Base-by-base conservation (phyloP, 2,113 vertebrate species). In the Psophia crepitans region DNA sequence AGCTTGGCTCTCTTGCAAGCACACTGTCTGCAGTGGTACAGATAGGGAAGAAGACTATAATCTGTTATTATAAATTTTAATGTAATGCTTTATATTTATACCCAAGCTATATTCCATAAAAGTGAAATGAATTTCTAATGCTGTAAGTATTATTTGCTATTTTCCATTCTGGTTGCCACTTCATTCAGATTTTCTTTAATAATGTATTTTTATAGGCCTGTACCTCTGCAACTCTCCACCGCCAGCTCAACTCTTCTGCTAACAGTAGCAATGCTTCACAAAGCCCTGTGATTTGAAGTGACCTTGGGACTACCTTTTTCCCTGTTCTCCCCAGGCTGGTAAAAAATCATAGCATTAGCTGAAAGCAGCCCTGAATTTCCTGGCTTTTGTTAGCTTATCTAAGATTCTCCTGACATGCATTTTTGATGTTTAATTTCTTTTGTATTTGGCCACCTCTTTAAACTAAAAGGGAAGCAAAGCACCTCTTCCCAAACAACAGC, bases 1-100 rank as follows among this genome's bases (percentile, higher is more conserved):
- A 53, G 46, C 58, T 91, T 94, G 87, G 41, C 76, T 90, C 43
- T 87, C 79, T 56, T 57, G 89, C 66, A 94, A 76, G 53, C 60
- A 49, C 49, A 57, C n/a, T 58, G 84, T 56, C 91, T 95, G 82
- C 93, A 95, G 84, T 35, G 56, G 79, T 83, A 90, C 74, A 95
- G 92, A 96, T 90, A 95, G 76, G 39, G 70, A 51, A 71, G 79
- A 94, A 94, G 57, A 89, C 63, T 89, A 69, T 78, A 91, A 96
- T 95, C 92, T 92, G 87, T 87, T 96, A 93, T 84, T 89, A 96
- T 95, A 73, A 96, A 97, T 96, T 93, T 94, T 97, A 97, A 97
- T 95, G 89, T 68, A 93, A 87, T 81, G 70, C 74, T 92, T 95
- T 94, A 94, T 95, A 95, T 96, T 97, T 97, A 95, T 88, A 94